A percentile compares a stretch with the other conserved stretches of the same genome.
These are phyloP conservation scores for Zygogramma bicolorata DNA, from an alignment of 2,888 invertebrate genomes.

Conservation along the genomic window DNA sequence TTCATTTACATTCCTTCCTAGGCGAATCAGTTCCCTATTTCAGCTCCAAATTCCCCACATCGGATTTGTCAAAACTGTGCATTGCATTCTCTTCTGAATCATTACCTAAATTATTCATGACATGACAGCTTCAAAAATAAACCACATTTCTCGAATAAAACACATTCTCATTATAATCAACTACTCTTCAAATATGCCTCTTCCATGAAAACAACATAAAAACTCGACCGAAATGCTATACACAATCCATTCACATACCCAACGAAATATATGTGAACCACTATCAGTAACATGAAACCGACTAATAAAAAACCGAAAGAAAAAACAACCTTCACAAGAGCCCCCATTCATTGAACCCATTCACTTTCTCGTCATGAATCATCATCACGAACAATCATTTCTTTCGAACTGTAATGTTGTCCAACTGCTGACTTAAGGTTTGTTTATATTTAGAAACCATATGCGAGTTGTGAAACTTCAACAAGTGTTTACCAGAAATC, in stretches of 20 bases:
- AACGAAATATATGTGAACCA: background rate
- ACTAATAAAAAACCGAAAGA: background rate
- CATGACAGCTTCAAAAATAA: too few relatives aligned
- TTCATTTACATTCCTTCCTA: too few relatives aligned
- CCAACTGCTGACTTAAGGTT: background rate
- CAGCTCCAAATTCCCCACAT: too few relatives aligned
- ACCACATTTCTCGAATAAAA: too few relatives aligned
- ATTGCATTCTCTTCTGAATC: too few relatives aligned
- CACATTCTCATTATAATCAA: too few relatives aligned
- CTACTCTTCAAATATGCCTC: too few relatives aligned
- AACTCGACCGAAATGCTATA: background rate
- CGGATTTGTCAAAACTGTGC: too few relatives aligned
- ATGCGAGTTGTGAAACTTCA: background rate
- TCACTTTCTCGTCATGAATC: background rate
- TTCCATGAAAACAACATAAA: too few relatives aligned
- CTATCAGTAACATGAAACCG: background rate
- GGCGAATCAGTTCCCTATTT: too few relatives aligned
- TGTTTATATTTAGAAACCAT: conserved; percentile 10
- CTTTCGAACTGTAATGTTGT: conserved; percentile 5
- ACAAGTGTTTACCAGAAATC: conserved; percentile 2
- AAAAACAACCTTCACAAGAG: background rate
- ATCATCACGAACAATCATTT: background rate
- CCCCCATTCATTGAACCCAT: background rate
- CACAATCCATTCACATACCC: background rate
- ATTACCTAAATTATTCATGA: too few relatives aligned